Percentiles rank a stretch among this genome's conserved stretches.
Evolutionary conservation across 2,113 vertebrate species (phyloP).

Genomic region (Ariopsis seemanni): DNA sequence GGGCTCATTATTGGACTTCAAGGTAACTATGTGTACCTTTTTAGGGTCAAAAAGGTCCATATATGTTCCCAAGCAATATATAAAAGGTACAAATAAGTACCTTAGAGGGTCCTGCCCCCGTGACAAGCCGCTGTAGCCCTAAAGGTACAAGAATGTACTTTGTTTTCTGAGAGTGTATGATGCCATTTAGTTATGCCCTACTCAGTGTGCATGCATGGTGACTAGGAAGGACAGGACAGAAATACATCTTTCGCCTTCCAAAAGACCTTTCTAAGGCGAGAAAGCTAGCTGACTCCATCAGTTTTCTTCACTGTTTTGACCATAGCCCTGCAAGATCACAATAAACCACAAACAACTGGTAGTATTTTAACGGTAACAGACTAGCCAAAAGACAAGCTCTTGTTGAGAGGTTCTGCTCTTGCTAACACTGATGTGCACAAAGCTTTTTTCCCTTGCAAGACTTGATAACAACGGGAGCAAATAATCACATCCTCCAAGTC

Average conservation of each 20-base stretch:
- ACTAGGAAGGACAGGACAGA: background rate
- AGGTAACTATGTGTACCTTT: too few relatives aligned
- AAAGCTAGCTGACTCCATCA: background rate
- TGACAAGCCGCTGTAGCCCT: too few relatives aligned
- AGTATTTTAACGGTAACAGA: background rate
- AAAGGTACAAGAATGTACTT: too few relatives aligned
- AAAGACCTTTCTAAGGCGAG: background rate
- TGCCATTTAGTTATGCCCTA: background rate
- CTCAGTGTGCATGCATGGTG: background rate
- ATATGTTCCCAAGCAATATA: too few relatives aligned
- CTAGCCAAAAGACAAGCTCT: background rate
- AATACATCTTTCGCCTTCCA: background rate
- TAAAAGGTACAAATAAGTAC: too few relatives aligned
- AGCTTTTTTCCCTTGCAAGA: background rate
- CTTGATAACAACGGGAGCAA: background rate
- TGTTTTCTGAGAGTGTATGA: too few relatives aligned
- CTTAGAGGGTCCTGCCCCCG: too few relatives aligned
- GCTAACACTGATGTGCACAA: background rate
- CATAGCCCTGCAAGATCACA: background rate
- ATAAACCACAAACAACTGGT: background rate
- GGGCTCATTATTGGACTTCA: too few relatives aligned
- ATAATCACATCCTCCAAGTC: background rate
- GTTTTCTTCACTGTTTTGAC: background rate
- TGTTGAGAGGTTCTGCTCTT: background rate
- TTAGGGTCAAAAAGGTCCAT: too few relatives aligned